These are phyloP conservation scores for Exocentrus adspersus DNA, from an alignment of 2,888 invertebrate species.

Conservation along the genomic window DNA sequence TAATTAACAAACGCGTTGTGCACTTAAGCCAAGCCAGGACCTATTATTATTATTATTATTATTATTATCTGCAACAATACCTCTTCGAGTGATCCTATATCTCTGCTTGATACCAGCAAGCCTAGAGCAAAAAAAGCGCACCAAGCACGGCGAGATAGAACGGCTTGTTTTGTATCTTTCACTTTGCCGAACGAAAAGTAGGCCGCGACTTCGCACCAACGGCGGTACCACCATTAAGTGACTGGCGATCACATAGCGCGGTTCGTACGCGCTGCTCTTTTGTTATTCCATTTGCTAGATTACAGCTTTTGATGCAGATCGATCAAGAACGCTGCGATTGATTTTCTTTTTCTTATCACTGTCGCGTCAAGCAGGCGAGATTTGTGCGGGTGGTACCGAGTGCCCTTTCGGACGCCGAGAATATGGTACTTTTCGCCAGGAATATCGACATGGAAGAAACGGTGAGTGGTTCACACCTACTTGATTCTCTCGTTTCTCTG, in stretches of 20 bases:
- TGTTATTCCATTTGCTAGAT: conserved; percentile 6
- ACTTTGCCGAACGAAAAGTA: conserved; percentile 57
- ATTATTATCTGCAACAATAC: not conserved
- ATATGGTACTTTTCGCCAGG: conserved; percentile 56
- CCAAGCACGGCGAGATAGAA: conserved; percentile 23
- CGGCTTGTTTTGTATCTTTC: conserved; percentile 53
- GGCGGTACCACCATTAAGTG: conserved; percentile 57
- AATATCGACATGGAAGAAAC: conserved; percentile 54
- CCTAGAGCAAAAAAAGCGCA: not conserved
- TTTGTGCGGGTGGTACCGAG: conserved; percentile 13
- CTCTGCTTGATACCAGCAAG: conserved; percentile 1
- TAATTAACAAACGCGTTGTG: too few species aligned
- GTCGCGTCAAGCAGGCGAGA: conserved; percentile 13
- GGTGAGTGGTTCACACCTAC: conserved; percentile 50
- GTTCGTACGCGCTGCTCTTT: conserved; percentile 45
- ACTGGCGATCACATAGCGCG: conserved; percentile 54
- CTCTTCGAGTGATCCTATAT: too few species aligned
- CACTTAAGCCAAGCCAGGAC: too few species aligned
- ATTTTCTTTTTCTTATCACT: too few species aligned
- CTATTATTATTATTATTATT: too few species aligned
- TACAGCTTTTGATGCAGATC: conserved; percentile 15
- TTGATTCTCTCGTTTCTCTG: not conserved
- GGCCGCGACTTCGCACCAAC: conserved; percentile 55
- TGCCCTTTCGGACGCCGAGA: conserved; percentile 22
- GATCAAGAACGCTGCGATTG: conserved; percentile 6